phyloP scores from a whole-genome alignment of 2,113 vertebrate genomes.

The Holacanthus passer region DNA sequence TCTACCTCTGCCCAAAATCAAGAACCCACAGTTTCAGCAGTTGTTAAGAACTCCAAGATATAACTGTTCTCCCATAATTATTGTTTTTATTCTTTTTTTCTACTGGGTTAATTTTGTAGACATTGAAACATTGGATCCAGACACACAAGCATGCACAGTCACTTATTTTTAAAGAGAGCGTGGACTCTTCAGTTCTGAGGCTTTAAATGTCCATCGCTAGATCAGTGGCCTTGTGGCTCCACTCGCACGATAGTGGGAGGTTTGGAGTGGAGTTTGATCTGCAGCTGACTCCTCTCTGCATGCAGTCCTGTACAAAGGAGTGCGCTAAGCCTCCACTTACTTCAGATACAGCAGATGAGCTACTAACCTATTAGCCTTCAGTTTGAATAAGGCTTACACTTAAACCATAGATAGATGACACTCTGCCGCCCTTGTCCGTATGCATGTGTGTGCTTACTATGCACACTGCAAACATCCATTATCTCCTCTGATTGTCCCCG shows the following conservation, averaged over 20 bases:
- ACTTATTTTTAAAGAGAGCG: neutral
- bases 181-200: neutral
- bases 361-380: constrained; percentile 36
- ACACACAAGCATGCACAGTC: neutral
- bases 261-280: constrained; percentile 54
- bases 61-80: neutral
- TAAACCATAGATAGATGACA: constrained; percentile 37
- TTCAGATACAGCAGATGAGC: constrained; percentile 38
- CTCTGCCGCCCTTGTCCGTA: neutral
- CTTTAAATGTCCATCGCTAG: constrained; percentile 7
- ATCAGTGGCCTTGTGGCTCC: constrained; percentile 10
- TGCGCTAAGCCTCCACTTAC: constrained; percentile 32
- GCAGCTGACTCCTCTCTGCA: constrained; percentile 40
- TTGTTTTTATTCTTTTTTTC: neutral
- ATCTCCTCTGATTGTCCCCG: constrained; percentile 40
- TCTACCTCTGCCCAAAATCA: neutral
- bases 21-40: neutral
- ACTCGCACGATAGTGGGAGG: constrained; percentile 1
- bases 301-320: constrained; percentile 30
- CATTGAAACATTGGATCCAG: too few species aligned
- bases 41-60: neutral
- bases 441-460: constrained; percentile 13
- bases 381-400: constrained; percentile 49
- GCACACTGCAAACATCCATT: constrained; percentile 47
- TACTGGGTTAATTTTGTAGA: neutral